A percentile compares a stretch with the other conserved stretches of the same genome.
phyloP scores from a whole-genome alignment of 2,113 vertebrate genomes.

The Dasyurus viverrinus region DNA sequence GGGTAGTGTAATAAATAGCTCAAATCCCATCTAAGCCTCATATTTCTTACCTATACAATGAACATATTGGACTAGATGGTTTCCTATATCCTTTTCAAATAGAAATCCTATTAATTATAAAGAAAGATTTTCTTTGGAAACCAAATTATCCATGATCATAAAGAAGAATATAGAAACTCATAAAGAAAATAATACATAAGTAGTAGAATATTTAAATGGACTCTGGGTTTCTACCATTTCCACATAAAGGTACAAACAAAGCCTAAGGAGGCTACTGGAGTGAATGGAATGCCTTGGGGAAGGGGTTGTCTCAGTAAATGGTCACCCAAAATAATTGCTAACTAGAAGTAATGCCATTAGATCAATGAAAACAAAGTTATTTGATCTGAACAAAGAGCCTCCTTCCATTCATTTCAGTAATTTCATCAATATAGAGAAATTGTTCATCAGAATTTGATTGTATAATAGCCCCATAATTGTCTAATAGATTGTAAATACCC shows the following conservation, averaged over 20 bases:
- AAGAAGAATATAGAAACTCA: background rate
- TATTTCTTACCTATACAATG: background rate
- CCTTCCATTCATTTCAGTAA: conserved; percentile 53
- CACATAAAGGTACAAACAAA: background rate
- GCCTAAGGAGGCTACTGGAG: conserved; percentile 19
- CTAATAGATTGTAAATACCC: conserved; percentile 46
- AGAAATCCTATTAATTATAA: background rate
- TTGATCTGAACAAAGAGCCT: conserved; percentile 63
- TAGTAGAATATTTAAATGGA: background rate
- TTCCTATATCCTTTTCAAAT: background rate
- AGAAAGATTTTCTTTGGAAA: background rate
- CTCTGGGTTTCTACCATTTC: background rate
- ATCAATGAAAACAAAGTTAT: conserved; percentile 69
- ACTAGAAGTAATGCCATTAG: conserved; percentile 54
- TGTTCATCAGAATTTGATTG: conserved; percentile 55
- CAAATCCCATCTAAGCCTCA: background rate
- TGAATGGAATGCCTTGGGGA: conserved; percentile 43
- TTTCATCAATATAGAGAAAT: conserved; percentile 61
- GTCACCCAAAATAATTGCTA: conserved; percentile 61
- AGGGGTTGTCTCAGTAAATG: conserved; percentile 54
- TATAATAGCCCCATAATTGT: conserved; percentile 42
- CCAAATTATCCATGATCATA: background rate
- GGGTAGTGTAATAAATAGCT: background rate
- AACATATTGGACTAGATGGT: background rate
- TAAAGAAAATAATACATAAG: conserved; percentile 22